Base-by-base conservation (phyloP, 2,888 invertebrate genomes). In the Tanytarsus gracilentus region DNA sequence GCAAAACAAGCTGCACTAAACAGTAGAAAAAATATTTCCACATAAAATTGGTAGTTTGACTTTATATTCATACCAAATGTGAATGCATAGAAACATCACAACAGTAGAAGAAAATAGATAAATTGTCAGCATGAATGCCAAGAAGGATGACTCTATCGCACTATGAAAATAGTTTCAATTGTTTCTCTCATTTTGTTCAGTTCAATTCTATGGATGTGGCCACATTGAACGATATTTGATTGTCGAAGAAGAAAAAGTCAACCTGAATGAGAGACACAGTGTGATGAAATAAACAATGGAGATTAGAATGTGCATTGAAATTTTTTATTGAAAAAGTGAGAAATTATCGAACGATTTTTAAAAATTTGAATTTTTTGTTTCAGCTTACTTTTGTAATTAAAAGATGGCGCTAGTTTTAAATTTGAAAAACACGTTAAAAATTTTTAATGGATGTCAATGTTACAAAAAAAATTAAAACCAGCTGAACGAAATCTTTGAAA, bases 151-250 rank as follows among this genome's bases (percentile, higher is more conserved):
- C 53, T 53, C 23, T 53, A 36, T 53, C 30, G 6, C n/a, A 11
- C 18, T 44, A 18, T 44, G 44, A 14, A 16, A 16, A n/a, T 36
- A 36, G n/a, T 36, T 14, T 36, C 7, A 6, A n/a, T 5, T 16
- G n/a, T 9, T 21, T 23, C 26, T 9, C 18, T 33, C 27, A 21
- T 53, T 53, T 33, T 53, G 14, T 36, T 36, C n/a, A 4, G 6
- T 51, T 11, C 53, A 53, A 30, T 23, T 53, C n/a, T 21, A 25
- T 25, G 11, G 33, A 25, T 55, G 33, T 55, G 39, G 55, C 40
- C 40, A 55, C 40, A 40, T 55, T 55, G 55, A 55, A 39, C 55
- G 55, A 55, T 16, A 55, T 55, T 55, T 55, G 55, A 55, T 55
- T 55, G 39, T n/a, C n/a, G 25, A 33, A 26, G 26, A 26, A 40